Evolutionary conservation across 2,888 invertebrate species (phyloP).

Genomic region (Odontocolon sp.): DNA sequence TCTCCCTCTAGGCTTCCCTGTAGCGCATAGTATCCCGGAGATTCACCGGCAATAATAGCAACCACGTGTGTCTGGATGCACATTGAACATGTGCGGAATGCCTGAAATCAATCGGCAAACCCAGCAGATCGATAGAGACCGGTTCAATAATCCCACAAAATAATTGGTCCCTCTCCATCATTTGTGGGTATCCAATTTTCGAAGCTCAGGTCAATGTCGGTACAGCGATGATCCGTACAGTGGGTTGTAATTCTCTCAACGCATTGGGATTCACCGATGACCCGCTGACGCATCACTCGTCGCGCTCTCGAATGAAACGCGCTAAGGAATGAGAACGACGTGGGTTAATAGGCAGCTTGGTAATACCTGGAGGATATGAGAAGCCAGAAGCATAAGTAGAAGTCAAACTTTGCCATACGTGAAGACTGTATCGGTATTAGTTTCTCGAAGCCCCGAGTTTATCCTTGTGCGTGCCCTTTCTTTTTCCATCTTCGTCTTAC

Average conservation of each 20-base stretch:
- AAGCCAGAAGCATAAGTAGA: background rate
- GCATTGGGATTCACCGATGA: background rate
- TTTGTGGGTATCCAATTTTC: slow-evolving; percentile 4
- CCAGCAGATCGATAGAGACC: too few relatives aligned
- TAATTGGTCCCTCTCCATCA: background rate
- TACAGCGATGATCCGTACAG: too few relatives aligned
- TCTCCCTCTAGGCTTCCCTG: background rate
- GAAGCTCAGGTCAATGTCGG: background rate
- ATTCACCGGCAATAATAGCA: background rate
- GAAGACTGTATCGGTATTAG: slow-evolving; percentile 5
- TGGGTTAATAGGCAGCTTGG: background rate
- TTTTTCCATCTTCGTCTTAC: slow-evolving; percentile 21
- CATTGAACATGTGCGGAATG: too few relatives aligned
- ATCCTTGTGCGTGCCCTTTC: background rate
- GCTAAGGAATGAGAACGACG: too few relatives aligned
- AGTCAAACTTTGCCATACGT: slow-evolving; percentile 1
- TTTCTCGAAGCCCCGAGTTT: background rate
- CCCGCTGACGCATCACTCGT: background rate
- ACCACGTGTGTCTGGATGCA: too few relatives aligned
- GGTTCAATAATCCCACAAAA: background rate
- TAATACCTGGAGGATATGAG: background rate
- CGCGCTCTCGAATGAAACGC: background rate
- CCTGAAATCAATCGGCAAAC: background rate
- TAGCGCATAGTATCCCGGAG: background rate
- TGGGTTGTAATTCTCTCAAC: too few relatives aligned